A percentile compares a stretch with the other conserved stretches of the same genome.
phyloP scores from a whole-genome alignment of 1,140 invertebrate species.

The Whitmania pigra region DNA sequence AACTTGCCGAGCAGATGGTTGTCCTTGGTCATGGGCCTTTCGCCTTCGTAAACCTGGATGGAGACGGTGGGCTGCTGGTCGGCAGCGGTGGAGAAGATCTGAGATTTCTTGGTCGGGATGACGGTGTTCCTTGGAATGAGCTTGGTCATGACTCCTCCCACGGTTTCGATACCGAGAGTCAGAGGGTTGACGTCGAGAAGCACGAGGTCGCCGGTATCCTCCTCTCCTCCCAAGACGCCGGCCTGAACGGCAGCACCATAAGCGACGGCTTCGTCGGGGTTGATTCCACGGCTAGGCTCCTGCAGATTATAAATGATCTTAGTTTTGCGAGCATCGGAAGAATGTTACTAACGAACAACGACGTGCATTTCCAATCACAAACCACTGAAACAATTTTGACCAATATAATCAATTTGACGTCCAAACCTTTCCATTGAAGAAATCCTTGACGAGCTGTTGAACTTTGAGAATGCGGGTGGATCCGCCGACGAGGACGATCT shows the following conservation, averaged over 20 bases:
- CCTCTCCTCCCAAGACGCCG: constrained; percentile 56
- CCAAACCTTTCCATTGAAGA: constrained; percentile 73
- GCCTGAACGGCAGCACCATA: constrained; percentile 98
- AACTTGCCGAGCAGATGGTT: constrained; percentile 96
- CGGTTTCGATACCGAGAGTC: constrained; percentile 97
- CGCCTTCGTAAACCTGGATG: constrained; percentile 93
- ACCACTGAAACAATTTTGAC: neutral
- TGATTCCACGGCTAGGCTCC: constrained; percentile 92
- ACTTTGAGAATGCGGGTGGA: constrained; percentile 98
- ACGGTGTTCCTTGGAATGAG: constrained; percentile 94
- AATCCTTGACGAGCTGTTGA: constrained; percentile 95
- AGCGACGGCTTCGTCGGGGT: constrained; percentile 67
- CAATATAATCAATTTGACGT: constrained; percentile 3
- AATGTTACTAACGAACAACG: neutral
- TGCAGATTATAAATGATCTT: constrained; percentile 25
- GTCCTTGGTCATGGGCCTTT: constrained; percentile 98
- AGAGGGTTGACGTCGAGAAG: constrained; percentile 93
- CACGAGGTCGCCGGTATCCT: constrained; percentile 86
- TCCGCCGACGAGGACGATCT: constrained; percentile 96
- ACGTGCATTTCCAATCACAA: neutral
- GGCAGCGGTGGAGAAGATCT: constrained; percentile 96
- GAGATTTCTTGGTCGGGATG: constrained; percentile 98
- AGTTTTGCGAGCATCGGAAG: neutral
- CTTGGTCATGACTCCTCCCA: constrained; percentile 99
- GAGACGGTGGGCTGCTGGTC: constrained; percentile 98